Evolutionary conservation across 2,113 vertebrate genomes (phyloP).

Genomic region (Silurus meridionalis): DNA sequence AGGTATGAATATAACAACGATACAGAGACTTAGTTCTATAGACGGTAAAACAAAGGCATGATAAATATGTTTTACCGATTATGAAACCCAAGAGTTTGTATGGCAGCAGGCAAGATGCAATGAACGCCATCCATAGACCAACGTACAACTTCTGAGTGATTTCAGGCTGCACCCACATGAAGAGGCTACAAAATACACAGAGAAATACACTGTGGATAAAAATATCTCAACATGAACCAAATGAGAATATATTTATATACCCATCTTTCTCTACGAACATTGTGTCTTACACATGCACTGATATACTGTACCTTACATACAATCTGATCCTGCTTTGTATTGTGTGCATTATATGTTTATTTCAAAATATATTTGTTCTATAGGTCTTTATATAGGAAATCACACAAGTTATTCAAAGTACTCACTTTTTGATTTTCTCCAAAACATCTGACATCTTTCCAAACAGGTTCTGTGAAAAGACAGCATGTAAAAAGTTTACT

Average conservation of each 20-base stretch:
- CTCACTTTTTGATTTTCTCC: slow-evolving; percentile 98
- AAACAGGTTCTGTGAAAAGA: slow-evolving; percentile 85
- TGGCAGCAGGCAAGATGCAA: slow-evolving; percentile 91
- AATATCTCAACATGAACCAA: not conserved
- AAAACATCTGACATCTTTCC: slow-evolving; percentile 96
- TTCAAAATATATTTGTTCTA: too few species aligned
- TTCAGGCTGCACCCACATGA: slow-evolving; percentile 97
- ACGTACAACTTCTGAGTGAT: slow-evolving; percentile 94
- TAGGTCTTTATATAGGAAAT: slow-evolving; percentile 1
- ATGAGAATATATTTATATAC: not conserved
- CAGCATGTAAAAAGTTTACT: not conserved
- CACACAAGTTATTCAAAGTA: slow-evolving; percentile 35
- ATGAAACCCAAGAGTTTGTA: slow-evolving; percentile 88
- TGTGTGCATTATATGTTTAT: too few species aligned
- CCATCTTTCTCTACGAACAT: too few species aligned
- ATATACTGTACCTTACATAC: too few species aligned
- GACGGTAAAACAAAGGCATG: not conserved
- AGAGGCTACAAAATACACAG: slow-evolving; percentile 74
- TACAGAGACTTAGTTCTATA: not conserved
- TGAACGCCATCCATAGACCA: slow-evolving; percentile 85
- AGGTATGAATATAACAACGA: not conserved
- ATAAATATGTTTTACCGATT: slow-evolving; percentile 71
- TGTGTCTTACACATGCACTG: too few species aligned
- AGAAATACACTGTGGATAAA: slow-evolving; percentile 8
- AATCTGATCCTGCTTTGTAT: too few species aligned